Evolutionary conservation across 2,888 invertebrate genomes (phyloP).

Genomic region (Allacma fusca): DNA sequence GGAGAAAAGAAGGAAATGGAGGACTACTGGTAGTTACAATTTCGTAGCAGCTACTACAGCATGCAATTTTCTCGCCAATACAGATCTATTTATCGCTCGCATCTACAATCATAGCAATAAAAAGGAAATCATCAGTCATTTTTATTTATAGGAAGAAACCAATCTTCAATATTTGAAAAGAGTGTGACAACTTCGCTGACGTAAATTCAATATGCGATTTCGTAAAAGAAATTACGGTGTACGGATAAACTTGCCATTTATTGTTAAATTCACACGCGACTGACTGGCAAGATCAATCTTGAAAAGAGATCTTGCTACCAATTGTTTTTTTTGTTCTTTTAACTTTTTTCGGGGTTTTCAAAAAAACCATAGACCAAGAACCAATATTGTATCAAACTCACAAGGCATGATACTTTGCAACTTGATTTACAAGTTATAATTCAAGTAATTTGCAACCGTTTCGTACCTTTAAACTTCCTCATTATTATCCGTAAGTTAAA

Average conservation of each 20-base stretch:
- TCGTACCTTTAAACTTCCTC: not conserved
- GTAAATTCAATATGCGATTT: not conserved
- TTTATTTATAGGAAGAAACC: not conserved
- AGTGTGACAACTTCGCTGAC: not conserved
- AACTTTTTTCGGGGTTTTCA: no score
- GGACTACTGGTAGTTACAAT: constrained; percentile 3
- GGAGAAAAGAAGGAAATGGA: not conserved
- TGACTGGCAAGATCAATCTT: not conserved
- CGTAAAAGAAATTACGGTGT: not conserved
- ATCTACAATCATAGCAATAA: constrained; percentile 30
- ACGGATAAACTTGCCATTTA: not conserved
- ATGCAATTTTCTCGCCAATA: constrained; percentile 34
- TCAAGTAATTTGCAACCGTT: not conserved
- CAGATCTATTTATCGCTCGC: constrained; percentile 28
- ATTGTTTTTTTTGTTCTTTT: not conserved
- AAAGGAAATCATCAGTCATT: not conserved
- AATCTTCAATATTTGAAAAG: no score
- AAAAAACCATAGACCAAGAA: no score
- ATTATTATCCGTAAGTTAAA: not conserved
- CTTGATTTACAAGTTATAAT: no score
- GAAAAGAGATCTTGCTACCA: not conserved
- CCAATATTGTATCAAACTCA: no score
- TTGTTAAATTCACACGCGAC: not conserved
- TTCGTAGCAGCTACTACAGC: constrained; percentile 26
- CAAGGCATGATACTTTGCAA: not conserved